Percentiles rank a stretch among this genome's conserved stretches.
Conservation (phyloP, 2,888 invertebrate species). For the Chirona hameri region DNA sequence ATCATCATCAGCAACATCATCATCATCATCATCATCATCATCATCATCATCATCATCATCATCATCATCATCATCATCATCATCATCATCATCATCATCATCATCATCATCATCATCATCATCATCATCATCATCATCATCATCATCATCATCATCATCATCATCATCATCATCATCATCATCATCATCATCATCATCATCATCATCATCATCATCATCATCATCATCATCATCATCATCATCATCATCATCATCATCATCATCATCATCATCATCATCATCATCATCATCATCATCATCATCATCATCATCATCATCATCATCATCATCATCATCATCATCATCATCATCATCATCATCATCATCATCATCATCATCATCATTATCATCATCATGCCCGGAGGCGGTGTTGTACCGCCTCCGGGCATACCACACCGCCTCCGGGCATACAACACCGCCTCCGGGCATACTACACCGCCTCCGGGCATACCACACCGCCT, state of each 20-base stretch:
- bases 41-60: conserved; percentile 22
- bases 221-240: conserved; percentile 22
- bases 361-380: conserved; percentile 22
- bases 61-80: conserved; percentile 22
- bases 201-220: conserved; percentile 22
- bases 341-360: conserved; percentile 22
- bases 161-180: conserved; percentile 22
- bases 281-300: conserved; percentile 22
- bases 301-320: conserved; percentile 22
- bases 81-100: conserved; percentile 22
- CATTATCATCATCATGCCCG: conserved; percentile 3
- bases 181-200: conserved; percentile 22
- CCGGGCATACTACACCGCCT: too few relatives aligned
- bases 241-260: conserved; percentile 22
- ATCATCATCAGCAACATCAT: too few relatives aligned
- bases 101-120: conserved; percentile 22
- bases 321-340: conserved; percentile 22
- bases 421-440: too few relatives aligned
- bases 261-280: conserved; percentile 22
- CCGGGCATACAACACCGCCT: too few relatives aligned
- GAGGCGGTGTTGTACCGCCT: too few relatives aligned
- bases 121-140: conserved; percentile 22
- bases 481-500: too few relatives aligned
- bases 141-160: conserved; percentile 22
- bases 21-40: too few relatives aligned